Conservation (phyloP, 2,888 invertebrate species). For the Pantelozetes paolii region DNA sequence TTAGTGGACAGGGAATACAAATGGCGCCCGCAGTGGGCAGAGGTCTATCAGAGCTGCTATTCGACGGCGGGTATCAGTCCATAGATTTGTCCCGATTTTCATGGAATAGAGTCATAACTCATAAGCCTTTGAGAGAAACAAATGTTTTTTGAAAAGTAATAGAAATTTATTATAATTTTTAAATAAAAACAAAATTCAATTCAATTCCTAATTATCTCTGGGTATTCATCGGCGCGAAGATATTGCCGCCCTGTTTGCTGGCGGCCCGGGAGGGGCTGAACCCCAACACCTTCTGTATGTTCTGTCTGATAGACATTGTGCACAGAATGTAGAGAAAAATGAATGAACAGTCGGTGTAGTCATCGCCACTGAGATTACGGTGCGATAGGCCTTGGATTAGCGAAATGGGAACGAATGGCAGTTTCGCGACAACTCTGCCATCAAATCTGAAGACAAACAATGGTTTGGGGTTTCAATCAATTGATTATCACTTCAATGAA, state of each 20-base stretch:
- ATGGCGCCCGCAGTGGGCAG: constrained; percentile 90
- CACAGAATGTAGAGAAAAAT: constrained; percentile 98
- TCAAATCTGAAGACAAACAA: constrained; percentile 68
- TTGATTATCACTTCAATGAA: neutral
- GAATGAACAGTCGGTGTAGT: constrained; percentile 97
- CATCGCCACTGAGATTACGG: constrained; percentile 89
- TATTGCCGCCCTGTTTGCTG: constrained; percentile 69
- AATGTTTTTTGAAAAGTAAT: constrained; percentile 55
- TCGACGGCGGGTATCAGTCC: constrained; percentile 68
- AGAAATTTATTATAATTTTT: neutral
- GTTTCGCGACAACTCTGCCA: constrained; percentile 91
- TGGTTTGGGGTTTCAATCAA: no score
- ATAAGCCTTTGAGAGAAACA: constrained; percentile 61
- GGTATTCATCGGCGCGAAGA: constrained; percentile 37
- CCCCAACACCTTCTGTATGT: constrained; percentile 92
- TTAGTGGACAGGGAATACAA: constrained; percentile 86
- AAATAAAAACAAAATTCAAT: neutral
- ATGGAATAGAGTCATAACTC: constrained; percentile 69
- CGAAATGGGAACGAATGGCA: constrained; percentile 92
- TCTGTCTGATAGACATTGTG: constrained; percentile 98
- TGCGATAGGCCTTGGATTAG: constrained; percentile 97
- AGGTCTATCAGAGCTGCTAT: constrained; percentile 75
- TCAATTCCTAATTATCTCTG: neutral
- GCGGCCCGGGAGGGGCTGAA: constrained; percentile 96
- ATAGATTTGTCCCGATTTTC: constrained; percentile 73